Percentiles rank a stretch among this genome's conserved stretches.
phyloP scores from a whole-genome alignment of 2,888 invertebrate genomes.

The Latrodectus elegans region DNA sequence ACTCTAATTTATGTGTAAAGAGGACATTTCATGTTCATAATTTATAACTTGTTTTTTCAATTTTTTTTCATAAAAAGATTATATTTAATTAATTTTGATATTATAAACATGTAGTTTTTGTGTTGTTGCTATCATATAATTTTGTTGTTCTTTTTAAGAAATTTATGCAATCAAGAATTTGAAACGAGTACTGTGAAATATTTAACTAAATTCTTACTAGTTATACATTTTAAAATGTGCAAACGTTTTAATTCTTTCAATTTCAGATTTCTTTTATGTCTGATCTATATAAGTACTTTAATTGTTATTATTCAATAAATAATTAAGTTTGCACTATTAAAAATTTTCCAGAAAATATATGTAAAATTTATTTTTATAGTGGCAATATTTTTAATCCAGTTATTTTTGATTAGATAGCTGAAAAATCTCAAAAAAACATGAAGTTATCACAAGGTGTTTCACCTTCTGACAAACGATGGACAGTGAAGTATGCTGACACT shows the following conservation, averaged over 20 bases:
- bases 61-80: too few relatives aligned
- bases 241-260: neutral
- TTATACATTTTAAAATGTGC: neutral
- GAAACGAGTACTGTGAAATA: too few relatives aligned
- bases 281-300: neutral
- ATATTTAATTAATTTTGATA: too few relatives aligned
- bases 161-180: too few relatives aligned
- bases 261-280: neutral
- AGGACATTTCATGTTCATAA: too few relatives aligned
- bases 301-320: neutral
- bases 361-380: neutral
- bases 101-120: too few relatives aligned
- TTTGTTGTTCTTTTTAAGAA: too few relatives aligned
- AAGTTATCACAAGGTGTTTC: conserved; percentile 81
- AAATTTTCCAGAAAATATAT: too few relatives aligned
- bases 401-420: conserved; percentile 75
- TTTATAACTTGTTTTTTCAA: too few relatives aligned
- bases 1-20: too few relatives aligned
- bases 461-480: conserved; percentile 82
- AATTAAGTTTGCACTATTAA: neutral
- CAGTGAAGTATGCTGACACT: conserved; percentile 89
- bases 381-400: neutral
- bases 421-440: conserved; percentile 83
- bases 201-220: neutral
- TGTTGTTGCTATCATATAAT: too few relatives aligned